Percentiles rank a stretch among this genome's conserved stretches.
These are phyloP conservation scores for Potorous gilbertii DNA, from an alignment of 2,797 vertebrate species.

Conservation along the genomic window DNA sequence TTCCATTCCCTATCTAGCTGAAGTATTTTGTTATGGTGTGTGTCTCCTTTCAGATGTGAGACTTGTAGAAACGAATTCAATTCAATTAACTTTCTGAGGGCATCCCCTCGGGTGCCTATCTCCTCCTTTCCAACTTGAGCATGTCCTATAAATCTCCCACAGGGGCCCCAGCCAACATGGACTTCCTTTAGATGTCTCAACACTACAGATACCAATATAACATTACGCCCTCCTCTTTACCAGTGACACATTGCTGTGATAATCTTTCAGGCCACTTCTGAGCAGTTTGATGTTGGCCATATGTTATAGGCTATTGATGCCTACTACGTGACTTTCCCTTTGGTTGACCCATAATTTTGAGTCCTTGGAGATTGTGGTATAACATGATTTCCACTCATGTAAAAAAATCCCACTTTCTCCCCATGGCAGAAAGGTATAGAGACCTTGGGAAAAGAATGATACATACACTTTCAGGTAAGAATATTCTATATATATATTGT, in stretches of 20 bases:
- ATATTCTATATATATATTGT: neutral
- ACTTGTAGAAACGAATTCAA: neutral
- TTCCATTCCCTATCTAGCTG: neutral
- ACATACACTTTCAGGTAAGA: neutral
- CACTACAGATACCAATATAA: neutral
- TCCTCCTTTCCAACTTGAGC: neutral
- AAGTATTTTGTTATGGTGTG: neutral
- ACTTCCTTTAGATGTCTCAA: neutral
- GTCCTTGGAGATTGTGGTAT: neutral
- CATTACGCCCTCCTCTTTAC: neutral
- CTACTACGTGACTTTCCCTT: neutral
- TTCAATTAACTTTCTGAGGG: neutral
- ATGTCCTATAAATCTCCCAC: neutral
- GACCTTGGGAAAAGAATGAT: neutral
- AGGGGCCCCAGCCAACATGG: neutral
- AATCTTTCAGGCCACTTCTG: neutral
- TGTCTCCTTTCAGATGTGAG: neutral
- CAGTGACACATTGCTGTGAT: neutral
- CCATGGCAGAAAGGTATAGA: neutral
- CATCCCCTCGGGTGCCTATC: neutral
- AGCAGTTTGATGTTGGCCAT: neutral
- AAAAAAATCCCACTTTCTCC: neutral
- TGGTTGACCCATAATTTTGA: neutral
- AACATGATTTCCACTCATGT: neutral
- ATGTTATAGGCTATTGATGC: neutral